Conservation (phyloP, 2,888 invertebrate genomes). For the Drosophila gaucha region DNA sequence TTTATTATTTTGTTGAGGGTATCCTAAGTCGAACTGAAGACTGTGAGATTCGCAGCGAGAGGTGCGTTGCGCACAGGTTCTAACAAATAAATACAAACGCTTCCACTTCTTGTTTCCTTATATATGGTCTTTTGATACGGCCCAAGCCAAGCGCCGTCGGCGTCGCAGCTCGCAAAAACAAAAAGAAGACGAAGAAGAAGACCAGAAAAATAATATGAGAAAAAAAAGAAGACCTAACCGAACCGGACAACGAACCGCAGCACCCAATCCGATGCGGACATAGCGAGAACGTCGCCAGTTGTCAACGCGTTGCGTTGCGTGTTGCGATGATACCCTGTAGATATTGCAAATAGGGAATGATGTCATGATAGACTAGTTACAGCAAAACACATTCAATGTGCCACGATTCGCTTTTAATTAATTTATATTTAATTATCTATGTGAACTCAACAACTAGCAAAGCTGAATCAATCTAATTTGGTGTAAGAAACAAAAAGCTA, state of each 20-base stretch:
- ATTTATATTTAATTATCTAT: too few species aligned
- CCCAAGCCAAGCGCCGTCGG: slow-evolving; percentile 37
- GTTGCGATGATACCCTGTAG: slow-evolving; percentile 24
- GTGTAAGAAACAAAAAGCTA: too few species aligned
- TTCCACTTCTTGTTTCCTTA: slow-evolving; percentile 82
- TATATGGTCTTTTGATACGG: slow-evolving; percentile 76
- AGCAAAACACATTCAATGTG: background rate
- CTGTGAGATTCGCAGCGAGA: slow-evolving; percentile 36
- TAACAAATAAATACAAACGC: slow-evolving; percentile 81
- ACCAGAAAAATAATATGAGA: slow-evolving; percentile 16
- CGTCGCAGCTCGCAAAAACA: slow-evolving; percentile 45
- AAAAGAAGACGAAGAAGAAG: slow-evolving; percentile 29
- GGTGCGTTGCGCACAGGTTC: slow-evolving; percentile 78
- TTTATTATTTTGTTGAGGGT: slow-evolving; percentile 9
- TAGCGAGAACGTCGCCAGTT: slow-evolving; percentile 46
- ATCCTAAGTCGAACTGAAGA: slow-evolving; percentile 38
- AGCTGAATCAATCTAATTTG: too few species aligned
- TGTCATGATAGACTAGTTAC: background rate
- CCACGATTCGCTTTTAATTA: too few species aligned
- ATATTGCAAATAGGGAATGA: background rate
- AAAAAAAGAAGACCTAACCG: slow-evolving; percentile 58
- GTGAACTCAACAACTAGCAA: too few species aligned
- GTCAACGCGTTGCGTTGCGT: slow-evolving; percentile 45
- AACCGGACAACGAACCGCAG: slow-evolving; percentile 62
- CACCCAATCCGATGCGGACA: slow-evolving; percentile 46